Base-by-base conservation (phyloP, 1,140 invertebrate species). In the Brachionus plicatilis region DNA sequence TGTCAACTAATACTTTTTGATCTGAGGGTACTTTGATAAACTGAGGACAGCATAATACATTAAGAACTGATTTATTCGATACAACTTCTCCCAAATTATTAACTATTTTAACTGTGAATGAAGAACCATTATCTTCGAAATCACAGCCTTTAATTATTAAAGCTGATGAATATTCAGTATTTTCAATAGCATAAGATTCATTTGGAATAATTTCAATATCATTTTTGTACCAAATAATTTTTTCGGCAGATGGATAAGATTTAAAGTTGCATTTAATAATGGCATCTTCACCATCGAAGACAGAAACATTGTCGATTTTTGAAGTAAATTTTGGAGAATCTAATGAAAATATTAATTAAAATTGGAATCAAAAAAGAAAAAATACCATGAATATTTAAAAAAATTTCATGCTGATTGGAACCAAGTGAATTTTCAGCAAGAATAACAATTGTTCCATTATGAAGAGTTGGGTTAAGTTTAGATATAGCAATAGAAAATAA, bases 31-130 rank as follows among this genome's bases (percentile, higher is more conserved):
- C 50, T 20, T 11, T 9, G 3, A 82, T 33, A 33, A 82, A 60
- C 3, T 14, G 0, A 12, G 79, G 79, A 41, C 50, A 11, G 27
- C 79, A 60, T 11, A 11, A 60, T 2, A 82, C 53, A 27, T 9
- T 82, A 14, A 82, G 43, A 7, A 14, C 20, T 12, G 79, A 24
- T 45, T 82, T 82, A 24, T 82, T 82, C 24, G 79, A 82, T 11
- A 17, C 0, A 20, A 53, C 29, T 68, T 82, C 79, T 9, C 79
- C 79, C 5, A 82, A 17, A 24, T 9, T 7, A 45, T 82, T 82
- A 17, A n/a, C 12, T 17, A 82, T 82, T 14, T 82, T 82, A 24
- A 60, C 79, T 20, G 20, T 17, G 20, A 14, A 82, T 37, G 53
- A 14, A 17, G 11, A 60, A 2, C 50, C 50, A 9, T 50, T 43